Base-by-base conservation (phyloP, 2,113 vertebrate genomes). In the Dasypus novemcinctus region DNA sequence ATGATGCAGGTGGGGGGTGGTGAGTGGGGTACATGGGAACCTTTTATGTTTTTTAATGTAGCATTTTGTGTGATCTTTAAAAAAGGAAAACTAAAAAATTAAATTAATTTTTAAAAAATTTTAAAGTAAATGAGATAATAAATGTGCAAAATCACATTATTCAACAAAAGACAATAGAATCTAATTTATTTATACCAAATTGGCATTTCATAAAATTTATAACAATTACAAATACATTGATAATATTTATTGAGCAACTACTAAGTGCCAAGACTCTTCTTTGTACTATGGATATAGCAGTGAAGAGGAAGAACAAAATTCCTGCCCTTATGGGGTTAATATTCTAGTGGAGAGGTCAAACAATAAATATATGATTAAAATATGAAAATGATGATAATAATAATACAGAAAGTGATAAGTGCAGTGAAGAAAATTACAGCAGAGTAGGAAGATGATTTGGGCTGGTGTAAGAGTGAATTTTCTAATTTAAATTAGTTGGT, bases 101-200 rank as follows among this genome's bases (percentile, higher is more conserved):
- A n/a, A n/a, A n/a, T n/a, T n/a, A n/a, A n/a, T n/a, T n/a, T n/a
- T n/a, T n/a, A n/a, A n/a, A n/a, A n/a, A n/a, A n/a, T n/a, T n/a
- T n/a, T n/a, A 49, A 11, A 49, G 46, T 7, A 78, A 64, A 54
- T 72, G 33, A 93, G 12, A 66, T 74, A 93, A 61, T n/a, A 82
- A 76, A 64, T 71, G 25, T 54, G 15, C 29, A 82, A 72, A 5
- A 80, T 68, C 63, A 57, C 14, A 63, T 46, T 80, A 86, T 31
- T 63, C 31, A 93, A 91, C 20, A 91, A 90, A 92, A 83, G 7
- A 2, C n/a, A 87, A 57, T 36, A 94, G 29, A 66, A 80, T 3
- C 59, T 69, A 90, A 9, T 29, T 80, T 94, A 85, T 94, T 85
- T 91, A 41, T 63, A 88, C 80, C 43, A 81, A 85, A 81, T 57